Percentiles rank a stretch among this genome's conserved stretches.
Conservation (phyloP, 2,888 invertebrate genomes). For the Steinernema hermaphroditum region DNA sequence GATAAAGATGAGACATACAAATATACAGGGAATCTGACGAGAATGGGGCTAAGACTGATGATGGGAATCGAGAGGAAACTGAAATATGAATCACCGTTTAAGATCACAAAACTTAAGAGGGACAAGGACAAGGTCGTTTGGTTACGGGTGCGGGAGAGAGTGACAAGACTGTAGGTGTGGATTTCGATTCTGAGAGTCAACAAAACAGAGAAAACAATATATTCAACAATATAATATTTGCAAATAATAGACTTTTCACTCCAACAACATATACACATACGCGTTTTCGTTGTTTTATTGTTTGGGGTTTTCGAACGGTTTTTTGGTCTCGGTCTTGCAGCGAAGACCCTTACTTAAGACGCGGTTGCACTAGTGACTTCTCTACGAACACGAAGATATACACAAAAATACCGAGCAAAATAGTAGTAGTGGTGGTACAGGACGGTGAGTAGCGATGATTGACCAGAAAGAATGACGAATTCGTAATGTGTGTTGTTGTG, state of each 20-base stretch:
- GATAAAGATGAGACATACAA: not conserved
- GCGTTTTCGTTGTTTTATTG: slow-evolving; percentile 11
- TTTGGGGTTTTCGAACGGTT: not conserved
- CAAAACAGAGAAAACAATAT: slow-evolving; percentile 36
- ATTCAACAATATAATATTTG: slow-evolving; percentile 20
- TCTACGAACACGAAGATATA: not conserved
- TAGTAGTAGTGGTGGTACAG: slow-evolving; percentile 32
- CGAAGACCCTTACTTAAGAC: no score
- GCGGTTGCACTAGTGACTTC: not conserved
- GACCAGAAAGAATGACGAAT: no score
- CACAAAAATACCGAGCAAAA: not conserved
- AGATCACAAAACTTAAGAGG: not conserved
- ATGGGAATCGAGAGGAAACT: not conserved
- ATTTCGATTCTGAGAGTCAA: not conserved
- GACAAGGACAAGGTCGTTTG: not conserved
- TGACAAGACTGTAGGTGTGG: not conserved
- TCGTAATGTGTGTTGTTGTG: no score
- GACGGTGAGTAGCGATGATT: not conserved
- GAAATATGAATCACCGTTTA: not conserved
- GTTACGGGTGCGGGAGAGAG: not conserved
- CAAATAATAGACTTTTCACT: slow-evolving; percentile 33
- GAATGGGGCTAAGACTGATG: not conserved
- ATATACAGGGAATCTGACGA: slow-evolving; percentile 6
- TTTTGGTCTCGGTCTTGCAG: not conserved
- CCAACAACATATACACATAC: slow-evolving; percentile 34